Conservation (phyloP, 1,140 invertebrate species). For the Drosophila carrolli region DNA sequence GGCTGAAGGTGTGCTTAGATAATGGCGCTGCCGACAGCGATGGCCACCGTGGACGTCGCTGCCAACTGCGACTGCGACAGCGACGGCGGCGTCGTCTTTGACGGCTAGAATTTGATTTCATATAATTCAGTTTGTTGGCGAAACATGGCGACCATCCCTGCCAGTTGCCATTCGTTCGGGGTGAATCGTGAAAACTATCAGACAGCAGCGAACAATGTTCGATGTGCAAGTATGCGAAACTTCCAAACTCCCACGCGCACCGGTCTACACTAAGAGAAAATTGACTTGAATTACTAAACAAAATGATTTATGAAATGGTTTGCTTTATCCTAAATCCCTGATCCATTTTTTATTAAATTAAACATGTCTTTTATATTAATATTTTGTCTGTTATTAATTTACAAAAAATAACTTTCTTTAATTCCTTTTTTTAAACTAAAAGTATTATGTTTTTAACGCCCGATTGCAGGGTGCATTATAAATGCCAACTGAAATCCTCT, state of each 20-base stretch:
- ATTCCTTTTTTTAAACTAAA: too few species aligned
- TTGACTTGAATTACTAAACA: background rate
- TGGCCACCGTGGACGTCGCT: slow-evolving; percentile 35
- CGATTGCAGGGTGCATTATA: too few species aligned
- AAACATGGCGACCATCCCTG: slow-evolving; percentile 18
- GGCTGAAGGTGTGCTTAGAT: slow-evolving; percentile 82
- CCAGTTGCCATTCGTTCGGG: slow-evolving; percentile 3
- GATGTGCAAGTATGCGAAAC: slow-evolving; percentile 48
- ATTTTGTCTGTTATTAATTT: too few species aligned
- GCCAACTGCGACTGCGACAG: slow-evolving; percentile 15
- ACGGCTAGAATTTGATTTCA: slow-evolving; percentile 54
- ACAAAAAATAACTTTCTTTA: too few species aligned
- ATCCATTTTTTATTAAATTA: too few species aligned
- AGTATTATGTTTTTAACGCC: too few species aligned
- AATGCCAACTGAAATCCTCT: too few species aligned
- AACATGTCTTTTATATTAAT: too few species aligned
- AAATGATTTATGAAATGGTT: too few species aligned
- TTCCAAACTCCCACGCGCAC: background rate
- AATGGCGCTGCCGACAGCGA: slow-evolving; percentile 55
- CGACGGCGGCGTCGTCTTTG: slow-evolving; percentile 19
- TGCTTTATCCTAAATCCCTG: too few species aligned
- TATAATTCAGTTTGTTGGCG: slow-evolving; percentile 49
- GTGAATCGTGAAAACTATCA: slow-evolving; percentile 14
- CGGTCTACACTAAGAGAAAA: slow-evolving; percentile 7
- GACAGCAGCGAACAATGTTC: slow-evolving; percentile 22